A percentile compares a stretch with the other conserved stretches of the same genome.
These are phyloP conservation scores for Acromyrmex heyeri DNA, from an alignment of 1,140 invertebrate genomes.

Conservation along the genomic window DNA sequence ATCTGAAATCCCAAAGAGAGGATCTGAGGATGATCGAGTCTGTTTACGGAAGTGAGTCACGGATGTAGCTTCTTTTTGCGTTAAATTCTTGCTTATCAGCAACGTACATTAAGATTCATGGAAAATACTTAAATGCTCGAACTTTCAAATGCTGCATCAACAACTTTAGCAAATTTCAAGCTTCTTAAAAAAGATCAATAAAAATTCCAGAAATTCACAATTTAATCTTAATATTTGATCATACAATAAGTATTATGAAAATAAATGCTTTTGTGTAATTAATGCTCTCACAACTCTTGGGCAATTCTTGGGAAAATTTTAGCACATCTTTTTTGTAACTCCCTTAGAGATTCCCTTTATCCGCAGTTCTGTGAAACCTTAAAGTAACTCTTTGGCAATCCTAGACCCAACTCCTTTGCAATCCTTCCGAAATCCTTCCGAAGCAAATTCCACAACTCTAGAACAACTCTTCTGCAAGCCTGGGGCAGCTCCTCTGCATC, in stretches of 20 bases:
- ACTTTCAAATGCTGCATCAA: neutral
- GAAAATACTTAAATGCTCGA: neutral
- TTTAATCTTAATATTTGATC: neutral
- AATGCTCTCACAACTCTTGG: neutral
- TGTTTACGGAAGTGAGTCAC: constrained; percentile 41
- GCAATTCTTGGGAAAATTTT: neutral
- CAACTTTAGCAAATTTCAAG: neutral
- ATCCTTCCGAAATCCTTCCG: neutral
- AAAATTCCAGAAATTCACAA: neutral
- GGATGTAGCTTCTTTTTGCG: neutral
- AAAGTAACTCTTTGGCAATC: constrained; percentile 12
- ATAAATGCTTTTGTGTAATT: neutral
- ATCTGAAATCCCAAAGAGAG: neutral
- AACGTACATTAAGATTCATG: neutral
- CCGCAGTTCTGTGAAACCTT: constrained; percentile 3
- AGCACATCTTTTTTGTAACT: neutral
- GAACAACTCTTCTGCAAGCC: constrained; percentile 20
- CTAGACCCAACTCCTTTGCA: neutral
- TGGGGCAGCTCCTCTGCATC: constrained; percentile 20
- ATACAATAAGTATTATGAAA: neutral
- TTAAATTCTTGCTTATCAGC: constrained; percentile 1
- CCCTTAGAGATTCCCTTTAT: neutral
- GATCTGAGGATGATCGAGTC: constrained; percentile 6
- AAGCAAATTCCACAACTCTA: constrained; percentile 15
- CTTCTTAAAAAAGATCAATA: neutral